phyloP scores from a whole-genome alignment of 1,140 invertebrate genomes.

The Drosophila funebris region DNA sequence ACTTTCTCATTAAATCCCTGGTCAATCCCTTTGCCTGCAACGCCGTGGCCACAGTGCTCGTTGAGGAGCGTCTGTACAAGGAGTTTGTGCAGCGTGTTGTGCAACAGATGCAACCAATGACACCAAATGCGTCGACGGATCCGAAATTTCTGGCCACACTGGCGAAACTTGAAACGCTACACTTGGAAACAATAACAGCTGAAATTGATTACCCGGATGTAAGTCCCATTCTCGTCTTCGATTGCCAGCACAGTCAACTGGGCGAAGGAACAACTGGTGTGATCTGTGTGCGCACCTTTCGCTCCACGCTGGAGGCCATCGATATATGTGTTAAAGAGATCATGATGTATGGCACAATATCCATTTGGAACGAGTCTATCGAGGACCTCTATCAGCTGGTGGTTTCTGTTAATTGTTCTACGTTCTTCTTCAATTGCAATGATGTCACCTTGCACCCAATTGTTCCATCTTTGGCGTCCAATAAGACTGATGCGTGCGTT shows the following conservation, averaged over 20 bases:
- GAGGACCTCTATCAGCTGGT: conserved; percentile 62
- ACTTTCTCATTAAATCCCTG: conserved; percentile 51
- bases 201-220: neutral
- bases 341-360: conserved; percentile 28
- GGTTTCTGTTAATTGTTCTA: conserved; percentile 18
- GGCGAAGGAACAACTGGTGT: conserved; percentile 38
- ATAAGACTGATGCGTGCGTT: conserved; percentile 9
- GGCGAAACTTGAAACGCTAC: neutral
- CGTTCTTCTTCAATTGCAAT: conserved; percentile 62
- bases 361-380: conserved; percentile 64
- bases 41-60: conserved; percentile 45
- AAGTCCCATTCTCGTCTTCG: conserved; percentile 45
- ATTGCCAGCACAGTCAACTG: conserved; percentile 42
- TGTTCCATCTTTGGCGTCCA: neutral
- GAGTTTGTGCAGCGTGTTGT: conserved; percentile 44
- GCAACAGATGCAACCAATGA: conserved; percentile 20
- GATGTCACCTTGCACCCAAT: conserved; percentile 42
- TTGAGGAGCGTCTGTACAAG: conserved; percentile 46
- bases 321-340: conserved; percentile 43
- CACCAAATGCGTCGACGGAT: neutral
- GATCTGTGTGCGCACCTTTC: conserved; percentile 55
- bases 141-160: conserved; percentile 3
- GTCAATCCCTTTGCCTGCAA: conserved; percentile 42
- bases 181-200: conserved; percentile 20
- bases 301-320: conserved; percentile 42